Evolutionary conservation across 2,113 vertebrate genomes (phyloP).

Genomic region (Dromaius novaehollandiae): DNA sequence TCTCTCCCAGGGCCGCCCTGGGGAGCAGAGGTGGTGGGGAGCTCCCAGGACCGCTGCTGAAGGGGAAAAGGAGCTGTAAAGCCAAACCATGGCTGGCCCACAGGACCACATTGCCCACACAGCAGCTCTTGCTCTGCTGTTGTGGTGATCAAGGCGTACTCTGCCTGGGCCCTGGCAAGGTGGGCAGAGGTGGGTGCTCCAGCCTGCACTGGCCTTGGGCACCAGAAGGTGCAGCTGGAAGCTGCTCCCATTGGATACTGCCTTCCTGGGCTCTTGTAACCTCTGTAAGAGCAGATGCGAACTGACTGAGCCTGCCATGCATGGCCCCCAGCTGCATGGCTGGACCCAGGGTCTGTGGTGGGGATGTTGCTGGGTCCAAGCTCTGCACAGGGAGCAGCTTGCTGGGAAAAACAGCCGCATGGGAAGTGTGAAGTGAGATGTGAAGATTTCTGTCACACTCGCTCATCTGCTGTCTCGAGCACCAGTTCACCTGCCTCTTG

Average conservation of each 20-base stretch:
- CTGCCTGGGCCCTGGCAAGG: not conserved
- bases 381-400: not conserved
- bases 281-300: not conserved
- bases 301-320: not conserved
- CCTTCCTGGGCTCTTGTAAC: not conserved
- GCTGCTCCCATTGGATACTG: not conserved
- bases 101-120: not conserved
- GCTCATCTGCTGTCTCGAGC: not conserved
- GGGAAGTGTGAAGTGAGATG: not conserved
- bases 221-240: not conserved
- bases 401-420: not conserved
- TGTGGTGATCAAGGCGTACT: fast-evolving
- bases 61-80: not conserved
- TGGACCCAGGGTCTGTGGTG: not conserved
- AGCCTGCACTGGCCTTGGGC: not conserved
- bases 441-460: not conserved
- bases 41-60: not conserved
- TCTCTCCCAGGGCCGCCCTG: not conserved
- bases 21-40: not conserved
- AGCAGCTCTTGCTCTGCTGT: not conserved
- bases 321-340: not conserved
- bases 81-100: not conserved
- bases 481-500: not conserved
- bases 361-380: not conserved
- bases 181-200: not conserved